Evolutionary conservation across 2,113 vertebrate species (phyloP), one percentile per base, ranked within the genome.

Genomic region (Tachycineta bicolor): DNA sequence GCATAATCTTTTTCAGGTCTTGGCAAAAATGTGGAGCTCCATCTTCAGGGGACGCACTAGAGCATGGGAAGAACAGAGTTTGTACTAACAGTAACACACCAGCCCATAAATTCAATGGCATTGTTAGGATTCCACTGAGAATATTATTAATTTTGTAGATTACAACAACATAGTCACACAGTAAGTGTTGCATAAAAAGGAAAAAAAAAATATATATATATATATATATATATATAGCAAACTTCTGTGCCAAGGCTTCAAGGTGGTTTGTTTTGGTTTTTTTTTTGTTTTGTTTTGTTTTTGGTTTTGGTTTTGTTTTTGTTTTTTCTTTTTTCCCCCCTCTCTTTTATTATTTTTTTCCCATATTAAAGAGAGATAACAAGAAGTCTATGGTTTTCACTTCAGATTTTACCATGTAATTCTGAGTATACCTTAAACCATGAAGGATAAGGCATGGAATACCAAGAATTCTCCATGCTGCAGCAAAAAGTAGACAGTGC

Each of bases 401-500:
- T 95, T 85, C 59, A 83, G 50, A 96, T 95, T 95, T 95, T 47
- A 94, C 60, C 2, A 0, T 67, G 80, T 67, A 81, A 92, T 93
- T 90, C 34, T 70, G 68, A 93, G 29, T 60, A 41, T 47, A 92
- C 39, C 64, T 92, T 86, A 90, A 95, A 84, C 68, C 60, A 68
- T 71, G 86, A 89, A 92, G 39, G 56, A 78, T 87, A 75, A 90
- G 52, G 68, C 2, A 2, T 29, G 13, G 89, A 94, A 97, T 89
- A 63, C 64, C 49, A 63, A 91, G 73, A 92, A 92, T 97, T 96
- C 78, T 90, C 69, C 60, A 75, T 78, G 73, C 89, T 81, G 60
- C 39, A 95, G 75, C 39, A 71, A 43, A 81, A 37, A 31, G 8
- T 26, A 82, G 44, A 18, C 6, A 8, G 7, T 82, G 80, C 50